These are phyloP conservation scores for Aphaenogaster floridana DNA, from an alignment of 1,140 invertebrate genomes.

Conservation along the genomic window DNA sequence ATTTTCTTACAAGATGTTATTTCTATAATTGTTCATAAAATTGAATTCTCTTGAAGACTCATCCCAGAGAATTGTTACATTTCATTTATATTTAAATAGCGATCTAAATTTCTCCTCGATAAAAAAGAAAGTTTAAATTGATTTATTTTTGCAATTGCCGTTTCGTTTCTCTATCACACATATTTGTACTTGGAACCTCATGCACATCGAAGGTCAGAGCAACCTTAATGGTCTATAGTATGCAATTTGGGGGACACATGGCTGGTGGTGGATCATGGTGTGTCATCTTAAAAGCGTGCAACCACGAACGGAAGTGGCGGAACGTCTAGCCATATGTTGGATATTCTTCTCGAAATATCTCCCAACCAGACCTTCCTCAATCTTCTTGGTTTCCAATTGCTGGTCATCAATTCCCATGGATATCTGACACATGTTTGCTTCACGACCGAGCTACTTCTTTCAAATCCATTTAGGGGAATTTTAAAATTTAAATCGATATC, in stretches of 20 bases:
- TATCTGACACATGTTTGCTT: constrained; percentile 56
- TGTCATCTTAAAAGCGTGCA: constrained; percentile 64
- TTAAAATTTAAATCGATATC: constrained; percentile 22
- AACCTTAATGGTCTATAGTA: constrained; percentile 41
- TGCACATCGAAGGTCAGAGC: constrained; percentile 29
- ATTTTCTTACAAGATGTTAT: background rate
- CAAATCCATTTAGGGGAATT: constrained; percentile 15
- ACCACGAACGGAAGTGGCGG: constrained; percentile 72
- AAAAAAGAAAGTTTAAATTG: background rate
- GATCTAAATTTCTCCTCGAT: background rate
- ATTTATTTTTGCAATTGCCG: background rate
- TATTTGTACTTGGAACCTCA: background rate
- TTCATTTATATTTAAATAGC: background rate
- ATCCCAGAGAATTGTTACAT: too few species aligned
- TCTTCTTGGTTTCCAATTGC: constrained; percentile 68
- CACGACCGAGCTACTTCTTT: constrained; percentile 34
- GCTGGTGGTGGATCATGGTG: constrained; percentile 51
- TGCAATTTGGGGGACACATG: constrained; percentile 65
- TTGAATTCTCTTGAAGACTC: too few species aligned
- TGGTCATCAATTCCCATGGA: constrained; percentile 55
- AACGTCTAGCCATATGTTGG: constrained; percentile 74
- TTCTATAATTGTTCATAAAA: background rate
- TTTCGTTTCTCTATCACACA: background rate
- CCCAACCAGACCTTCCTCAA: constrained; percentile 71
- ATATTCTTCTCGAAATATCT: constrained; percentile 69